These are phyloP conservation scores for Stegastes partitus DNA, from an alignment of 2,113 vertebrate genomes.

Conservation along the genomic window DNA sequence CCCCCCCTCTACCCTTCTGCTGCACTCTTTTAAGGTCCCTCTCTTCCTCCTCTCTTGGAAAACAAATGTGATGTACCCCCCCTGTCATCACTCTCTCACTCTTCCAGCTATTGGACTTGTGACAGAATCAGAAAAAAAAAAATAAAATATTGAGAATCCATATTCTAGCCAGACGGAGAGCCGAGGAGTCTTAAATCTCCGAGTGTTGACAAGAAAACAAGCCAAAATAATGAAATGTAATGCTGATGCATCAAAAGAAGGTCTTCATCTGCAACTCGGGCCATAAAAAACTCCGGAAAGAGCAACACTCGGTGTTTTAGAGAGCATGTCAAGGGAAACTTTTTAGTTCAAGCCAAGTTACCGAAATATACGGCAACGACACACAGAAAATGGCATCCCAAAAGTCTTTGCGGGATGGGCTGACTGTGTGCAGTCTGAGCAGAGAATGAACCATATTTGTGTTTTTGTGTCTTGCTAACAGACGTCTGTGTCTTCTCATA, in stretches of 20 bases:
- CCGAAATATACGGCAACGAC: no score
- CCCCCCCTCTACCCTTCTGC: background rate
- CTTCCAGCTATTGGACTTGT: constrained; percentile 34
- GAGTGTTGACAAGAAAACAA: constrained; percentile 46
- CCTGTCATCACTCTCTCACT: background rate
- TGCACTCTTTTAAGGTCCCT: constrained; percentile 5
- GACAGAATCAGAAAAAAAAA: constrained; percentile 30
- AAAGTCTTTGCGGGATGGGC: no score
- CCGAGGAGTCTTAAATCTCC: constrained; percentile 45
- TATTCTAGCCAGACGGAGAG: constrained; percentile 12
- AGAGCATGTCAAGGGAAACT: background rate
- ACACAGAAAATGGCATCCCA: no score
- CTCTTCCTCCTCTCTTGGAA: constrained; percentile 31
- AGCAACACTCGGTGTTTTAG: constrained; percentile 30
- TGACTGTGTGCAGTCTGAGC: no score
- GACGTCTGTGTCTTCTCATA: no score
- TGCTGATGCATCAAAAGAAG: constrained; percentile 44
- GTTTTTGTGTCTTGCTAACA: no score
- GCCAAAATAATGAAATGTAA: constrained; percentile 46
- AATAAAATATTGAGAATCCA: constrained; percentile 47
- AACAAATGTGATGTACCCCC: constrained; percentile 20
- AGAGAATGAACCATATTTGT: no score
- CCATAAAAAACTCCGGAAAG: constrained; percentile 15
- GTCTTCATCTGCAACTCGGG: constrained; percentile 9
- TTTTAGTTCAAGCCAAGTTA: constrained; percentile 13